A percentile compares a stretch with the other conserved stretches of the same genome.
Conservation (phyloP, 1,140 invertebrate genomes). For the Drosophila fuyamai region DNA sequence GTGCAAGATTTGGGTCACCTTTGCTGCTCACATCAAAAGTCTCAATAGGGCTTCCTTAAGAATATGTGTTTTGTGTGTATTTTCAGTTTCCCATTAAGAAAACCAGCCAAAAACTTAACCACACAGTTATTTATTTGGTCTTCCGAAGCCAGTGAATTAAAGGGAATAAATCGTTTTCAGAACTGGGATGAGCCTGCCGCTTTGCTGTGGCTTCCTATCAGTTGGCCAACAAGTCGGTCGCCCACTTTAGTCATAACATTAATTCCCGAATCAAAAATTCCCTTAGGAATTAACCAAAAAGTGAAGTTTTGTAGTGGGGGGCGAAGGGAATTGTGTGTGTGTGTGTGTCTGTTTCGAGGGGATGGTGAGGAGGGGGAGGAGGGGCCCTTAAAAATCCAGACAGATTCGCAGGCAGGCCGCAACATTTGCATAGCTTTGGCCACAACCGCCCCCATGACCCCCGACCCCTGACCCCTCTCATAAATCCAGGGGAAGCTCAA, state of each 20-base stretch:
- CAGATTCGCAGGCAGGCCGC: slow-evolving; percentile 39
- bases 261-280: slow-evolving; percentile 49
- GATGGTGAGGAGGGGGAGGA: background rate
- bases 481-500: slow-evolving; percentile 9
- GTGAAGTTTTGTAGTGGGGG: slow-evolving; percentile 4
- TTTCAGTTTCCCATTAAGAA: background rate
- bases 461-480: slow-evolving; percentile 1
- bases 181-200: slow-evolving; percentile 1
- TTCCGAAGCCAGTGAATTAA: slow-evolving; percentile 11
- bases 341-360: background rate
- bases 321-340: slow-evolving; percentile 12
- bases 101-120: background rate
- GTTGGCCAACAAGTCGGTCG: slow-evolving; percentile 3
- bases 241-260: slow-evolving; percentile 26
- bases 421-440: slow-evolving; percentile 57
- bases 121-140: slow-evolving; percentile 7
- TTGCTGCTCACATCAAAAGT: too few relatives aligned
- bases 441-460: slow-evolving; percentile 15
- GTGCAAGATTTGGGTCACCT: too few relatives aligned
- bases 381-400: slow-evolving; percentile 30
- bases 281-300: slow-evolving; percentile 35
- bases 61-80: too few relatives aligned
- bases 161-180: slow-evolving; percentile 6
- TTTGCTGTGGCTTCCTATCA: slow-evolving; percentile 9
- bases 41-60: too few relatives aligned